These are phyloP conservation scores for Leptinotarsa rubiginosa DNA, from an alignment of 2,888 invertebrate species.

Conservation along the genomic window DNA sequence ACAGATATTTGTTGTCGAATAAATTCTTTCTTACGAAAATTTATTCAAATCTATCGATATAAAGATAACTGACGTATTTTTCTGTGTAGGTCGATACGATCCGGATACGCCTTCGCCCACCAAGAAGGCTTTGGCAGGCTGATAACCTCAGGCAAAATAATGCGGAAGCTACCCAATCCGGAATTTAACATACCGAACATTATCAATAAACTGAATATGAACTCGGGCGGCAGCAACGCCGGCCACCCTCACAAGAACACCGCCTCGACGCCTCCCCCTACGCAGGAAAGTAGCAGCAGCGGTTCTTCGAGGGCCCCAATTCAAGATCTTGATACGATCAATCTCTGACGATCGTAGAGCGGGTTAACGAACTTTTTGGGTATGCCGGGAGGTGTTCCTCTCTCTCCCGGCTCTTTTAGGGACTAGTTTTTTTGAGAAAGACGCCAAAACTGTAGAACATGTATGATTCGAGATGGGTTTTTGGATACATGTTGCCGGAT, in stretches of 20 bases:
- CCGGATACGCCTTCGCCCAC: constrained; percentile 98
- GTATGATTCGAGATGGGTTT: too few relatives aligned
- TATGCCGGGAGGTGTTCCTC: too few relatives aligned
- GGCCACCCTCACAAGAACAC: constrained; percentile 30
- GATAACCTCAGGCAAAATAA: constrained; percentile 97
- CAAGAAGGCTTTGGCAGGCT: constrained; percentile 97
- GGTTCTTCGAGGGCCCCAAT: constrained; percentile 72
- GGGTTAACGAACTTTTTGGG: too few relatives aligned
- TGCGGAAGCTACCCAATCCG: constrained; percentile 84
- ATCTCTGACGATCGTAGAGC: constrained; percentile 67
- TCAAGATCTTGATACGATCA: constrained; percentile 80
- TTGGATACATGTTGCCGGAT: too few relatives aligned
- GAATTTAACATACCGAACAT: constrained; percentile 79
- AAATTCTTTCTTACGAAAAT: too few relatives aligned
- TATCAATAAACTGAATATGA: constrained; percentile 67
- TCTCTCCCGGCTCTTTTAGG: too few relatives aligned
- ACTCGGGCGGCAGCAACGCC: constrained; percentile 47
- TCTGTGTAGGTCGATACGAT: constrained; percentile 77
- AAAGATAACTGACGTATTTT: neutral
- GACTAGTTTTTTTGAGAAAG: too few relatives aligned
- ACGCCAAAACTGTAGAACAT: too few relatives aligned
- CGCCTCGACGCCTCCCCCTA: constrained; percentile 4
- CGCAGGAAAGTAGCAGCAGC: constrained; percentile 44
- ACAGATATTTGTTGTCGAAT: too few relatives aligned
- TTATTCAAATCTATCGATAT: too few relatives aligned